These are phyloP conservation scores for Scaptomyza hsui DNA, from an alignment of 1,140 invertebrate species.

Conservation along the genomic window DNA sequence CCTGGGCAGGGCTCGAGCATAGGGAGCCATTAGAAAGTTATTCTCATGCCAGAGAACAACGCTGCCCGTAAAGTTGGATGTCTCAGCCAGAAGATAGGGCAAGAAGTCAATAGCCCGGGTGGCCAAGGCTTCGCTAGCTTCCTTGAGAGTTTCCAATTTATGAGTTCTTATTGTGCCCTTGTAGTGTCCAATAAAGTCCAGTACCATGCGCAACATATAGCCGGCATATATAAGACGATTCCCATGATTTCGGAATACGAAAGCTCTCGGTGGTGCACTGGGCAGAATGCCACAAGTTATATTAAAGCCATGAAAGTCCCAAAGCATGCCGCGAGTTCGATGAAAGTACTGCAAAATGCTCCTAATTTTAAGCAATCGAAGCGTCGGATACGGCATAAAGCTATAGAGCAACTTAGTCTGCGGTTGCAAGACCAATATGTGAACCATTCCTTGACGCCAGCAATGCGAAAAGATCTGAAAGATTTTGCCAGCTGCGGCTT, in stretches of 20 bases:
- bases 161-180: constrained; percentile 40
- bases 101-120: constrained; percentile 51
- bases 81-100: constrained; percentile 47
- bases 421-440: constrained; percentile 39
- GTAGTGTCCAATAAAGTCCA: constrained; percentile 56
- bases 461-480: constrained; percentile 37
- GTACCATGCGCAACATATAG: constrained; percentile 55
- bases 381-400: constrained; percentile 49
- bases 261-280: constrained; percentile 51
- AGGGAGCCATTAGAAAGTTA: constrained; percentile 50
- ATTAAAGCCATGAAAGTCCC: constrained; percentile 49
- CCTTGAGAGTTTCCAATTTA: not conserved
- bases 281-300: constrained; percentile 51
- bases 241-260: constrained; percentile 45
- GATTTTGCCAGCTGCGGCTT: not conserved
- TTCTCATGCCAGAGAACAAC: constrained; percentile 58
- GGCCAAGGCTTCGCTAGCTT: constrained; percentile 35
- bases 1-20: constrained; percentile 34
- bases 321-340: constrained; percentile 1
- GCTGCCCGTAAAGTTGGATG: constrained; percentile 40
- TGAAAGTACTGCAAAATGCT: constrained; percentile 24
- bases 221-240: constrained; percentile 44
- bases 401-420: constrained; percentile 21
- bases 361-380: constrained; percentile 19
- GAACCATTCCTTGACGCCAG: constrained; percentile 53